These are phyloP conservation scores for Myotis davidii DNA, from an alignment of 2,113 vertebrate species.

Conservation along the genomic window DNA sequence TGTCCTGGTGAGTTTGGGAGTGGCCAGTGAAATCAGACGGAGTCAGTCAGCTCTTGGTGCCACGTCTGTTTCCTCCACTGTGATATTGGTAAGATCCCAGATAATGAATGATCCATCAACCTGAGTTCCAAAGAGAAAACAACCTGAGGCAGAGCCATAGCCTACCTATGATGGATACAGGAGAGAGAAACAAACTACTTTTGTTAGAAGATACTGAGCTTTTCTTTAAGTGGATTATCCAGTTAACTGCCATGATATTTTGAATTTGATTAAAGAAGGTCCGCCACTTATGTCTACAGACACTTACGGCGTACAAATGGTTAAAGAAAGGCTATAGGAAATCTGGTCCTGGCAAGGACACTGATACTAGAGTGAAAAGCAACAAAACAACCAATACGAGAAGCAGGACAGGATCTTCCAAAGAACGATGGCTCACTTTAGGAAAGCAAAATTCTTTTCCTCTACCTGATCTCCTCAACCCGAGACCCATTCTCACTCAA, in stretches of 20 bases:
- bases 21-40: background rate
- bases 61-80: background rate
- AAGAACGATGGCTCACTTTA: background rate
- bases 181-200: background rate
- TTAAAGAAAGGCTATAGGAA: constrained; percentile 21
- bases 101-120: background rate
- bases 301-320: no score
- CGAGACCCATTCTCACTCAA: constrained; percentile 17
- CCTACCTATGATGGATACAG: background rate
- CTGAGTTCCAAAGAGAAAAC: background rate
- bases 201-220: background rate
- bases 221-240: background rate
- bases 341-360: background rate
- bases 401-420: background rate
- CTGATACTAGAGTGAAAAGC: background rate
- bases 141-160: background rate
- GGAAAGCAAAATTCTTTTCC: constrained; percentile 48
- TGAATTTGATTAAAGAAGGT: no score
- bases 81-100: background rate
- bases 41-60: background rate
- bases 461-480: constrained; percentile 25
- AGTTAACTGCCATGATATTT: no score
- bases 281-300: no score
- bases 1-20: background rate
- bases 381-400: constrained; percentile 2